Conservation (phyloP, 2,797 vertebrate species). For the Poliocrania exsul region DNA sequence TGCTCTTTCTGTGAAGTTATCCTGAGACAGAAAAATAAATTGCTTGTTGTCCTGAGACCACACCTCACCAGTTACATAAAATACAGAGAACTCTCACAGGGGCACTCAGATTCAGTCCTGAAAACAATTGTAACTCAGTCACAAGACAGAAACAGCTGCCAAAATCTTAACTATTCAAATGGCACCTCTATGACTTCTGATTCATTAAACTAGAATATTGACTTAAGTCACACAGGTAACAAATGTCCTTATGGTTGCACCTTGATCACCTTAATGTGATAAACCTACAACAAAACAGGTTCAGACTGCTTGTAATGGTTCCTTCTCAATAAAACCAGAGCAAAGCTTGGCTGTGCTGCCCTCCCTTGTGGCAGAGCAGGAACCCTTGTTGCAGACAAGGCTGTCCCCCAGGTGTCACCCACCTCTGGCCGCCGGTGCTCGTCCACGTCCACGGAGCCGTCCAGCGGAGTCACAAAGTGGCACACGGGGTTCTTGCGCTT, state of each 20-base stretch:
- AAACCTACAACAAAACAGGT: neutral
- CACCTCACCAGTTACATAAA: neutral
- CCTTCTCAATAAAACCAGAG: neutral
- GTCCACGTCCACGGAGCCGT: constrained; percentile 88
- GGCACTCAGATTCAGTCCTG: neutral
- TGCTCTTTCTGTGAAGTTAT: neutral
- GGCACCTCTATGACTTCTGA: neutral
- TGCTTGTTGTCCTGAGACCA: neutral
- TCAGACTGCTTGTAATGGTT: neutral
- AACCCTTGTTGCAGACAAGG: neutral
- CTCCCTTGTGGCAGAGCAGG: neutral
- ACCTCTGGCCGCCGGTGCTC: constrained; percentile 92
- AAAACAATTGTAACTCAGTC: neutral
- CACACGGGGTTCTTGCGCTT: constrained; percentile 95
- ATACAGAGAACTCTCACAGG: neutral
- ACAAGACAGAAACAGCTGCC: neutral
- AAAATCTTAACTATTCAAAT: neutral
- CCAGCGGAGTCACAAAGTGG: constrained; percentile 94
- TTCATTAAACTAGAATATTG: neutral
- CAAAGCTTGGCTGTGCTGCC: neutral
- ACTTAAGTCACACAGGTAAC: neutral
- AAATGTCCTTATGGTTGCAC: neutral
- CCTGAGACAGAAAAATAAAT: neutral
- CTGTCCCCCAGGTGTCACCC: neutral
- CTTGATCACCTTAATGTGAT: neutral